Evolutionary conservation across 2,888 invertebrate genomes (phyloP).

Genomic region (Criorhina ranunculi): DNA sequence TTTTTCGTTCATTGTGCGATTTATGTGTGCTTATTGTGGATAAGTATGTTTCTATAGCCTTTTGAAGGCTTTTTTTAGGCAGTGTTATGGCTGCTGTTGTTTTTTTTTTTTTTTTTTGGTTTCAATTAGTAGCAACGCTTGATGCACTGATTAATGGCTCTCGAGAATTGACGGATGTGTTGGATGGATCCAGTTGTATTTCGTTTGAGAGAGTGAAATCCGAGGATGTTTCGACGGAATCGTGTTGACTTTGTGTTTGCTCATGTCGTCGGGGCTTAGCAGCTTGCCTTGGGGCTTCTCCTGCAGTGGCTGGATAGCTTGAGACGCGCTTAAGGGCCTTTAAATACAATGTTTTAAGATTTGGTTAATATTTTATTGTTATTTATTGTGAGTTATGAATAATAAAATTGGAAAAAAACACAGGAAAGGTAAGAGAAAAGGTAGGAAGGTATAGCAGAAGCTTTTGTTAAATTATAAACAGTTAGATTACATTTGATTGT

Average conservation of each 20-base stretch:
- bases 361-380: not conserved
- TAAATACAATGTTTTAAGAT: constrained; percentile 22
- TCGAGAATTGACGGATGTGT: constrained; percentile 85
- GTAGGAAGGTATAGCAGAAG: not conserved
- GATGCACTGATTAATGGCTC: constrained; percentile 87
- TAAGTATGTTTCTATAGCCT: constrained; percentile 20
- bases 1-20: constrained; percentile 62
- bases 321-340: constrained; percentile 89
- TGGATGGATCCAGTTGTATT: constrained; percentile 82
- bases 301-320: constrained; percentile 87
- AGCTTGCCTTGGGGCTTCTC: constrained; percentile 81
- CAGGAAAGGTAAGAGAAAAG: not conserved
- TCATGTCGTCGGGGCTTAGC: constrained; percentile 85
- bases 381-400: too few relatives aligned
- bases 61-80: constrained; percentile 27
- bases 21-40: constrained; percentile 47
- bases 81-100: constrained; percentile 36
- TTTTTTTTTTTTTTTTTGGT: not conserved
- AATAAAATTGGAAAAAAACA: not conserved
- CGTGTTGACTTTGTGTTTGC: constrained; percentile 88
- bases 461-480: too few relatives aligned
- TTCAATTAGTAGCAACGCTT: constrained; percentile 77
- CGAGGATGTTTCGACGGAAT: constrained; percentile 85
- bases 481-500: too few relatives aligned
- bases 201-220: constrained; percentile 82